phyloP scores from a whole-genome alignment of 2,797 vertebrate species.

The Microcaecilia unicolor region DNA sequence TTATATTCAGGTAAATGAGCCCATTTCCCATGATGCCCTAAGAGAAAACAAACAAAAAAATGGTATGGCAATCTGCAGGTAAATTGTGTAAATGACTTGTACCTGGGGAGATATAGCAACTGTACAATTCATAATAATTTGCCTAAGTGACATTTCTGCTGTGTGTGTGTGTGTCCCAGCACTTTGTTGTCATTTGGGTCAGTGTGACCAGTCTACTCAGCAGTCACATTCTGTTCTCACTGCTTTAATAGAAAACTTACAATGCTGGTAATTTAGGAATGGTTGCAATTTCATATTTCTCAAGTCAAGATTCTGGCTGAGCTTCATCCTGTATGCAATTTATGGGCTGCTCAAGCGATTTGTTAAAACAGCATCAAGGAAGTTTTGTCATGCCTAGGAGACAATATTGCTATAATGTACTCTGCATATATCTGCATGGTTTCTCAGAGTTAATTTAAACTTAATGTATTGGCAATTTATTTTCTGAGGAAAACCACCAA shows the following conservation, averaged over 20 bases:
- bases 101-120: constrained; percentile 59
- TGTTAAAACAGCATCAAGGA: constrained; percentile 59
- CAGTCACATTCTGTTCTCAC: constrained; percentile 31
- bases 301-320: constrained; percentile 50
- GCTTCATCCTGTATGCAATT: constrained; percentile 51
- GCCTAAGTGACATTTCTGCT: constrained; percentile 58
- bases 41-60: constrained; percentile 15
- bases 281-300: background rate
- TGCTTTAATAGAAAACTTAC: constrained; percentile 35
- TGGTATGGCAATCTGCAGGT: constrained; percentile 37
- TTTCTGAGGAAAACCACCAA: constrained; percentile 45
- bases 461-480: constrained; percentile 64
- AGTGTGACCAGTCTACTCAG: constrained; percentile 33
- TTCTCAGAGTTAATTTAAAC: constrained; percentile 63
- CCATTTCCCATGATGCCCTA: too few relatives aligned
- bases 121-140: constrained; percentile 71
- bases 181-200: constrained; percentile 20
- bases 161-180: constrained; percentile 36
- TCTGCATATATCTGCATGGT: constrained; percentile 62
- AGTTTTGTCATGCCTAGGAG: constrained; percentile 54
- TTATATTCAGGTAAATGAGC: too few relatives aligned
- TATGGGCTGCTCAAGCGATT: constrained; percentile 59
- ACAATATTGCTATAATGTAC: constrained; percentile 47
- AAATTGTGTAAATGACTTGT: constrained; percentile 59
- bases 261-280: constrained; percentile 14